Evolutionary conservation across 2,113 vertebrate genomes (phyloP).

Genomic region (Leptocoma aspasia): DNA sequence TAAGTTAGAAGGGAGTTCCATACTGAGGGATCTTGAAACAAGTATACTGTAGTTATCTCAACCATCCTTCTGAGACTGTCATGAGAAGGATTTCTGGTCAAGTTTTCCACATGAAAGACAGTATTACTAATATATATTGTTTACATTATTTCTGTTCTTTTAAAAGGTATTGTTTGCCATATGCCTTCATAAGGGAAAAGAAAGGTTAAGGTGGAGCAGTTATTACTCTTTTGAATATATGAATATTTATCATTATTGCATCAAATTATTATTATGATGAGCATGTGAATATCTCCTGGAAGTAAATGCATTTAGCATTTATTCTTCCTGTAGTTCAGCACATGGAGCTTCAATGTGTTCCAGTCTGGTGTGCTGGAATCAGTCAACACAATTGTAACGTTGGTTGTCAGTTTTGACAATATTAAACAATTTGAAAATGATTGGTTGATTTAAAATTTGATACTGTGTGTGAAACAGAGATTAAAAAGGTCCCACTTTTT

Average conservation of each 20-base stretch:
- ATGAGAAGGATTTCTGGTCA: not conserved
- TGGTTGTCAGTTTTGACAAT: not conserved
- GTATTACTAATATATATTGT: not conserved
- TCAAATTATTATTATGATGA: not conserved
- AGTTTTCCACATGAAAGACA: not conserved
- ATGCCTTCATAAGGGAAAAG: not conserved
- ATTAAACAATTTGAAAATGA: not conserved
- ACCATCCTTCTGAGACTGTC: not conserved
- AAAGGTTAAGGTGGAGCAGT: not conserved
- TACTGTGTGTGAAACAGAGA: not conserved
- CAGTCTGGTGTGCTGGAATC: not conserved
- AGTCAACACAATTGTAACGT: not conserved
- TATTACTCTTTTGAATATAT: not conserved
- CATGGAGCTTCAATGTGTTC: not conserved
- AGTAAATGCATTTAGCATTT: not conserved
- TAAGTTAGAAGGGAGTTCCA: not conserved
- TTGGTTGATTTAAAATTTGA: not conserved
- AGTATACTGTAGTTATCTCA: not conserved
- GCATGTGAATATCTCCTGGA: not conserved
- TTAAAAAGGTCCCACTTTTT: not conserved
- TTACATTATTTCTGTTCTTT: not conserved
- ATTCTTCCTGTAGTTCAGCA: not conserved
- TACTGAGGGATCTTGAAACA: not conserved
- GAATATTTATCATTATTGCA: not conserved
- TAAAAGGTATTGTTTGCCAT: not conserved